Percentiles rank a stretch among this genome's conserved stretches.
phyloP scores from a whole-genome alignment of 53 echinoderm and acorn worm species.

The Mesocentrotus franciscanus region DNA sequence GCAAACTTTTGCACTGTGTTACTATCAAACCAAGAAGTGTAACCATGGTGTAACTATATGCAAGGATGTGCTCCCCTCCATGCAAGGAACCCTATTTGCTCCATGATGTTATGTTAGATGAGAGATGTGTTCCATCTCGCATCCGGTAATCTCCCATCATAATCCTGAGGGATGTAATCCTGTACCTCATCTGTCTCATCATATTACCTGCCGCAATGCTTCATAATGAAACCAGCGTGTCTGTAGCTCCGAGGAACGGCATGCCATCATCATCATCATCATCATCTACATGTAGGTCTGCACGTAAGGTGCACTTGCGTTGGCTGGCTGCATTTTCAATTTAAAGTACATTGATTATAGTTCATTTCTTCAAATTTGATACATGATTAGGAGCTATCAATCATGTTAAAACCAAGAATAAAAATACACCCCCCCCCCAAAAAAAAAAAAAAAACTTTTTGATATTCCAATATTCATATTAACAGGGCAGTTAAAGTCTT shows the following conservation, averaged over 20 bases:
- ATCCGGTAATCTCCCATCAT: conserved; percentile 20
- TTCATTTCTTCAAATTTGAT: too few relatives aligned
- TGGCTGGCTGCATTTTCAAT: not conserved
- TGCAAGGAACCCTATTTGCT: not conserved
- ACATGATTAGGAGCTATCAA: too few relatives aligned
- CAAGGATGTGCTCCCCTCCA: not conserved
- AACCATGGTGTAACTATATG: not conserved
- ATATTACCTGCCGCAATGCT: conserved; percentile 12
- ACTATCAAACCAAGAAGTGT: too few relatives aligned
- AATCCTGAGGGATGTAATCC: conserved; percentile 29
- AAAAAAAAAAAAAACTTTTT: too few relatives aligned
- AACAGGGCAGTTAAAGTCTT: too few relatives aligned
- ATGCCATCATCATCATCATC: not conserved
- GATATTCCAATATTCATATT: too few relatives aligned
- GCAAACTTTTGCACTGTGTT: too few relatives aligned
- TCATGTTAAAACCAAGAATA: too few relatives aligned
- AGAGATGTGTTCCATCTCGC: conserved; percentile 39
- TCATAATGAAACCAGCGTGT: conserved; percentile 26
- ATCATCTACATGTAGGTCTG: not conserved
- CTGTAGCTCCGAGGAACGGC: conserved; percentile 6
- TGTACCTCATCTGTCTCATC: conserved; percentile 15
- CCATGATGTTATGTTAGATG: not conserved
- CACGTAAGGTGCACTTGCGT: too few relatives aligned
- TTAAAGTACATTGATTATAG: not conserved
- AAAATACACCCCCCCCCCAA: too few relatives aligned